phyloP scores from a whole-genome alignment of 2,797 vertebrate genomes.

The Cottoperca gobio region DNA sequence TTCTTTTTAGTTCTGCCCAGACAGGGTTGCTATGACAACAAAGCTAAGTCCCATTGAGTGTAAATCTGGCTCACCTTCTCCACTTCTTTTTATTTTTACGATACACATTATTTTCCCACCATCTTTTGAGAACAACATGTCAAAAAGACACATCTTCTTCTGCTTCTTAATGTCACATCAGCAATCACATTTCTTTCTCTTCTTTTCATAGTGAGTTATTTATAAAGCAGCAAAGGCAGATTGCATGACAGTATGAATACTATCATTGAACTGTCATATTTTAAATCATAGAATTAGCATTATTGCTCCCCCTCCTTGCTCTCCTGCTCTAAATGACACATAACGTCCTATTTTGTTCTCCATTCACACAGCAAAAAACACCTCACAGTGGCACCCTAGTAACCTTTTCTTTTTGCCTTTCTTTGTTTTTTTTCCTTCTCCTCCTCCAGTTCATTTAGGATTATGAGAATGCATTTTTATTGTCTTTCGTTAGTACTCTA shows the following conservation, averaged over 20 bases:
- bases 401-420: constrained; percentile 23
- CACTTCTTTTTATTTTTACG: constrained; percentile 12
- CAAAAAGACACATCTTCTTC: background rate
- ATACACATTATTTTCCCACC: constrained; percentile 10
- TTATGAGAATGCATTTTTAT: constrained; percentile 3
- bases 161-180: background rate
- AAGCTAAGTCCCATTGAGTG: constrained; percentile 50
- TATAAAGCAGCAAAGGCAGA: background rate
- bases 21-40: constrained; percentile 82
- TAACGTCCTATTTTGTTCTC: constrained; percentile 29
- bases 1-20: constrained; percentile 55
- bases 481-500: constrained; percentile 2
- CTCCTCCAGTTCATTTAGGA: background rate
- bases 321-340: constrained; percentile 32
- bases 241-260: background rate
- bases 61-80: constrained; percentile 55
- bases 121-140: background rate
- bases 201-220: background rate
- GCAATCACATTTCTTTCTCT: background rate
- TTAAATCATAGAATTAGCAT: background rate
- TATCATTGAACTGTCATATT: background rate
- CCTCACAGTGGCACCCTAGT: constrained; percentile 20
- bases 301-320: background rate
- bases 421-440: background rate
- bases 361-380: constrained; percentile 46